A percentile compares a stretch with the other conserved stretches of the same genome.
These are phyloP conservation scores for Eupithecia subumbrata DNA, from an alignment of 2,888 invertebrate species.

Conservation along the genomic window DNA sequence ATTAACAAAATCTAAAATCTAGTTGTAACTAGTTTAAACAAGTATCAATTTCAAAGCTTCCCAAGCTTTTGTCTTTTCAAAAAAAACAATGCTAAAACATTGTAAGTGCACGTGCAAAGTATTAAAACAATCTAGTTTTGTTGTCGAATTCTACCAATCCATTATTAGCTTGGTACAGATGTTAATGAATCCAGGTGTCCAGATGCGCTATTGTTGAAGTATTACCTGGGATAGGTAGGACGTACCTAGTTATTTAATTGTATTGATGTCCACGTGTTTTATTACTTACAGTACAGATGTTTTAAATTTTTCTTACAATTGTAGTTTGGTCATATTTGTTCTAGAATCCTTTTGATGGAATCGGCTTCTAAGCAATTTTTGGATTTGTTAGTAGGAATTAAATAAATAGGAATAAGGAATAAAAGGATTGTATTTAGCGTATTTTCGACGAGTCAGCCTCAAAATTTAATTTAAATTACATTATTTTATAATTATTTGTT, in stretches of 20 bases:
- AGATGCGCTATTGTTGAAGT: conserved; percentile 21
- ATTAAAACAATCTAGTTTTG: conserved; percentile 13
- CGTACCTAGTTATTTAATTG: conserved; percentile 1
- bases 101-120: conserved; percentile 9
- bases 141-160: conserved; percentile 21
- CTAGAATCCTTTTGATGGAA: neutral
- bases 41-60: conserved; percentile 3
- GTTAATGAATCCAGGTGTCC: conserved; percentile 30
- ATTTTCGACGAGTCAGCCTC: no score
- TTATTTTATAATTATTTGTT: no score
- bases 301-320: neutral
- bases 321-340: neutral
- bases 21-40: conserved; percentile 17
- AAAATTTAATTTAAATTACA: no score
- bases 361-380: neutral
- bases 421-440: no score
- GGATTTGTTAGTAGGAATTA: neutral
- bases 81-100: neutral
- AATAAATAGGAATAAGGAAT: no score
- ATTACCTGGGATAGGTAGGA: conserved; percentile 12
- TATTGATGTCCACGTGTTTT: conserved; percentile 21
- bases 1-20: conserved; percentile 5
- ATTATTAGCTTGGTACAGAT: conserved; percentile 30
- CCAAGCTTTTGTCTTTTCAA: neutral
- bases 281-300: conserved; percentile 11